Evolutionary conservation across 2,113 vertebrate species (phyloP).

Genomic region (Muscicapa adusta): DNA sequence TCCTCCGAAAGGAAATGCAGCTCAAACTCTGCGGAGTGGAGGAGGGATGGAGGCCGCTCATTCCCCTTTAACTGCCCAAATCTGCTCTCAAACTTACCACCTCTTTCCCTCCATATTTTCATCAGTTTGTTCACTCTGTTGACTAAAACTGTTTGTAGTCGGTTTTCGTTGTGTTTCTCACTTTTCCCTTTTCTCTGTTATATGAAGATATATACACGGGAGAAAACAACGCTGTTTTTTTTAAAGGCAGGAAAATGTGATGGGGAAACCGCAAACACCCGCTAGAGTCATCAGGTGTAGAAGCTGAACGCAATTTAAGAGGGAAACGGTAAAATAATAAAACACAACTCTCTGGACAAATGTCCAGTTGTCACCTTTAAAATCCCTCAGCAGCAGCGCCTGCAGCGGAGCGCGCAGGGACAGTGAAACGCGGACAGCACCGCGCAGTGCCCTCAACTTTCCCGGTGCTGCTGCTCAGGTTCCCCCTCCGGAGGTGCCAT

Average conservation of each 20-base stretch:
- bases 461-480: background rate
- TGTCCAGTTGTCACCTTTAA: background rate
- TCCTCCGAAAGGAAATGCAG: background rate
- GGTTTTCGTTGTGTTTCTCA: background rate
- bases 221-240: background rate
- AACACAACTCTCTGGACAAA: background rate
- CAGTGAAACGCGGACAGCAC: background rate
- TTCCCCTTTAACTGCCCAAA: background rate
- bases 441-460: background rate
- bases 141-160: background rate
- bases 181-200: background rate
- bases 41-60: background rate
- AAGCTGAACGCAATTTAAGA: background rate
- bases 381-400: background rate
- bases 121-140: background rate
- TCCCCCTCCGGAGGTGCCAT: background rate
- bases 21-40: background rate
- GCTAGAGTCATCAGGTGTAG: background rate
- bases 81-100: background rate
- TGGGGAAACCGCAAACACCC: background rate
- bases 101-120: background rate
- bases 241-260: constrained; percentile 29
- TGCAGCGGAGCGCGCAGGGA: background rate
- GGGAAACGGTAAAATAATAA: rapidly evolving
- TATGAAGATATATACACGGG: background rate